A percentile compares a stretch with the other conserved stretches of the same genome.
Evolutionary conservation across 2,113 vertebrate genomes (phyloP).

Genomic region (Thermophis baileyi): DNA sequence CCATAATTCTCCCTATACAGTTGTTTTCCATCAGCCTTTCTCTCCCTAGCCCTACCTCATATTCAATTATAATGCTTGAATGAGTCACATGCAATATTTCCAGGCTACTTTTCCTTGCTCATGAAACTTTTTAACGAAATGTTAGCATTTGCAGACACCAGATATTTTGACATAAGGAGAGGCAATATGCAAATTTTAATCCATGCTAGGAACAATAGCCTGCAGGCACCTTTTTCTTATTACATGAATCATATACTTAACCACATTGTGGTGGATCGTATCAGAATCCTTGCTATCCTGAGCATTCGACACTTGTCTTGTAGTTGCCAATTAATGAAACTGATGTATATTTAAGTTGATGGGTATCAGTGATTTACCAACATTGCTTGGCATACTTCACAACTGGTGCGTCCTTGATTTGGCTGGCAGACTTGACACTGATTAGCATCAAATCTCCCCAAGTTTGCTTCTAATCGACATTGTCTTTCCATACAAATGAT

Average conservation of each 20-base stretch:
- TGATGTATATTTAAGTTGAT: constrained; percentile 64
- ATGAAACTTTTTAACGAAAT: constrained; percentile 73
- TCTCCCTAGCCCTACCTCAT: constrained; percentile 62
- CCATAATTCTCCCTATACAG: constrained; percentile 51
- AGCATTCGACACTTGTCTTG: constrained; percentile 63
- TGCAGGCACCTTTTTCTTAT: constrained; percentile 73
- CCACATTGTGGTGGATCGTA: constrained; percentile 62
- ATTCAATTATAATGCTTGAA: constrained; percentile 71
- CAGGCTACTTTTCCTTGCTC: constrained; percentile 65
- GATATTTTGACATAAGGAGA: constrained; percentile 81
- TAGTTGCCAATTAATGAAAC: constrained; percentile 69
- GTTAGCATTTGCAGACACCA: constrained; percentile 74
- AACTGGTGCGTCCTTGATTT: constrained; percentile 42
- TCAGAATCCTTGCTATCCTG: constrained; percentile 66
- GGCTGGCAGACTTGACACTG: constrained; percentile 34
- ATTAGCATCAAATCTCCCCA: constrained; percentile 49
- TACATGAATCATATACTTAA: constrained; percentile 75
- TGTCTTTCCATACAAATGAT: constrained; percentile 37
- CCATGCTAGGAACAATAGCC: constrained; percentile 75
- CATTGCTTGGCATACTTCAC: constrained; percentile 49
- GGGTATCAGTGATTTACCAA: constrained; percentile 54
- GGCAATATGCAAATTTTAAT: constrained; percentile 79
- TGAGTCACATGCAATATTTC: constrained; percentile 67
- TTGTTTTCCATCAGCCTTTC: constrained; percentile 58
- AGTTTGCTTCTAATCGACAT: constrained; percentile 39